Evolutionary conservation across 1,140 invertebrate genomes (phyloP).

Genomic region (Popillia japonica): DNA sequence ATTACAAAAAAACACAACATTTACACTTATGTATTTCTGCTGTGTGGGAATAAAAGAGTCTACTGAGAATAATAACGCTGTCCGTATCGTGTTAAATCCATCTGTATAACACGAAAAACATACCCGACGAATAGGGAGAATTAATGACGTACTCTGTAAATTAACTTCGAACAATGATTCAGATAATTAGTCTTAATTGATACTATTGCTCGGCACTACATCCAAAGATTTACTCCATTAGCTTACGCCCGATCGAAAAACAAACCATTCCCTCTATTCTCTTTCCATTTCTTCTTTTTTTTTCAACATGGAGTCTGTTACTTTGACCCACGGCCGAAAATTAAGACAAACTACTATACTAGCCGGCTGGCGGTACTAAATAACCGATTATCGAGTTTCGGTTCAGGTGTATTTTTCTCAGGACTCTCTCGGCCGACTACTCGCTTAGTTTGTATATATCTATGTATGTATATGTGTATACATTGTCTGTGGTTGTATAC

Average conservation of each 20-base stretch:
- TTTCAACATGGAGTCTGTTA: not conserved
- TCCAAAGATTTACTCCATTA: not conserved
- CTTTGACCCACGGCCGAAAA: not conserved
- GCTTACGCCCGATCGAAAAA: not conserved
- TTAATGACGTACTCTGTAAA: not conserved
- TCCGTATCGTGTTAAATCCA: no score
- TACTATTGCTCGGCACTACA: not conserved
- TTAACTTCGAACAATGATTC: not conserved
- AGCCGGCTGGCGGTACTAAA: not conserved
- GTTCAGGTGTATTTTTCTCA: slow-evolving; percentile 3
- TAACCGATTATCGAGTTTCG: slow-evolving; percentile 10
- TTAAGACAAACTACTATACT: not conserved
- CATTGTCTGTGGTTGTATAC: not conserved
- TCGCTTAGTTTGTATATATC: not conserved
- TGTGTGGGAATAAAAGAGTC: no score
- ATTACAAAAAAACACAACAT: no score
- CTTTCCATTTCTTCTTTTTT: no score
- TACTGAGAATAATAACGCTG: no score
- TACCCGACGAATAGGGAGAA: not conserved
- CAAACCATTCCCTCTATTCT: not conserved
- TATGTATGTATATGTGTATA: not conserved
- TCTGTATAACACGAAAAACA: no score
- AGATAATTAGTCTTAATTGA: not conserved
- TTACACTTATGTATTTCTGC: no score
- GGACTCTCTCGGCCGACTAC: not conserved